Percentiles rank a stretch among this genome's conserved stretches.
Evolutionary conservation across 2,888 invertebrate genomes (phyloP).

Genomic region (Taenaris catops): DNA sequence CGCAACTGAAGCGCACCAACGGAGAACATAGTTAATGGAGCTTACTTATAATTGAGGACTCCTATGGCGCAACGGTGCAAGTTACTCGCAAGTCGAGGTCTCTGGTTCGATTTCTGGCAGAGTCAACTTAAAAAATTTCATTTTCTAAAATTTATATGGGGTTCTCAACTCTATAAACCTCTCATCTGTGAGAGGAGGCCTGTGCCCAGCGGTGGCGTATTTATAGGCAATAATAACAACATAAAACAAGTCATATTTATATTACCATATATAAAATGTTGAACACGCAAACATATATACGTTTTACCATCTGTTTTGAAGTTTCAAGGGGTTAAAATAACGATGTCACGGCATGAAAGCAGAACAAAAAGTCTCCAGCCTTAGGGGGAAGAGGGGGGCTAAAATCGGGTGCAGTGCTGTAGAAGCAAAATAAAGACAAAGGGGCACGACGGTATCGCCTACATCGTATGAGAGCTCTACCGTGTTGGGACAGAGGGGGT

Average conservation of each 20-base stretch:
- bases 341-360: constrained; percentile 25
- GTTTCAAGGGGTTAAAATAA: constrained; percentile 26
- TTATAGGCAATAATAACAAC: too few relatives aligned
- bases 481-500: constrained; percentile 21
- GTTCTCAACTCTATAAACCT: too few relatives aligned
- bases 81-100: too few relatives aligned
- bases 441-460: constrained; percentile 29
- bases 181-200: too few relatives aligned
- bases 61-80: too few relatives aligned
- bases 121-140: too few relatives aligned
- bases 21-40: too few relatives aligned
- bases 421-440: constrained; percentile 29
- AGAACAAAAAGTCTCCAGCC: constrained; percentile 21
- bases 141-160: too few relatives aligned
- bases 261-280: constrained; percentile 1
- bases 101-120: too few relatives aligned
- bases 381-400: constrained; percentile 18
- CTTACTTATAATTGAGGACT: too few relatives aligned
- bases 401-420: constrained; percentile 26
- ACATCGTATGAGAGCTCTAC: constrained; percentile 28
- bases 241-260: background rate
- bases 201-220: too few relatives aligned
- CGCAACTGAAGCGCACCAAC: too few relatives aligned
- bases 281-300: constrained; percentile 10
- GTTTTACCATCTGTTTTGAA: constrained; percentile 7